Percentiles rank a stretch among this genome's conserved stretches.
These are phyloP conservation scores for Cylindroiulus punctatus DNA, from an alignment of 2,888 invertebrate species.

Conservation along the genomic window DNA sequence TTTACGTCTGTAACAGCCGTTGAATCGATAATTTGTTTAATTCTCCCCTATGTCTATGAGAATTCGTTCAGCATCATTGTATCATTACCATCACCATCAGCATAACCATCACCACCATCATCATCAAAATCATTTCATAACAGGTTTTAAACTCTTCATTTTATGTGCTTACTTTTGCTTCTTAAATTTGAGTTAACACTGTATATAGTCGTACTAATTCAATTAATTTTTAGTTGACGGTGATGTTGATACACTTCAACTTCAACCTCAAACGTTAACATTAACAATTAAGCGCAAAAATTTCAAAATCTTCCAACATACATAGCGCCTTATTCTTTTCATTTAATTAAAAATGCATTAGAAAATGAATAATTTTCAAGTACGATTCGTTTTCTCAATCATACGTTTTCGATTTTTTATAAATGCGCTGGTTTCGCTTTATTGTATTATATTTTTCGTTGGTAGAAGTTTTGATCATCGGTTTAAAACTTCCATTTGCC, in stretches of 20 bases:
- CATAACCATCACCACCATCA: neutral
- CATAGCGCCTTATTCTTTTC: neutral
- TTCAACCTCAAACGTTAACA: neutral
- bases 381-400: neutral
- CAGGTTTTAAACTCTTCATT: neutral
- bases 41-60: neutral
- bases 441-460: neutral
- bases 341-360: neutral
- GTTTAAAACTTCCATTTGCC: neutral
- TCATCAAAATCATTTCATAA: neutral
- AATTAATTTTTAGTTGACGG: neutral
- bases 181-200: neutral
- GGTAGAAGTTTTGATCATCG: neutral
- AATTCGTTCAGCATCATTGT: neutral
- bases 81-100: neutral
- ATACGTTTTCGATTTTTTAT: neutral
- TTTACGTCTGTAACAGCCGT: neutral
- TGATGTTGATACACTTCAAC: neutral
- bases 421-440: constrained; percentile 34
- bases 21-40: neutral
- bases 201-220: neutral
- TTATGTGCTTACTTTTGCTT: neutral
- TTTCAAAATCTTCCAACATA: neutral
- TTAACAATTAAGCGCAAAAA: neutral
- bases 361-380: neutral